A percentile compares a stretch with the other conserved stretches of the same genome.
phyloP scores from a whole-genome alignment of 2,888 invertebrate genomes.

The Hymenopus coronatus region DNA sequence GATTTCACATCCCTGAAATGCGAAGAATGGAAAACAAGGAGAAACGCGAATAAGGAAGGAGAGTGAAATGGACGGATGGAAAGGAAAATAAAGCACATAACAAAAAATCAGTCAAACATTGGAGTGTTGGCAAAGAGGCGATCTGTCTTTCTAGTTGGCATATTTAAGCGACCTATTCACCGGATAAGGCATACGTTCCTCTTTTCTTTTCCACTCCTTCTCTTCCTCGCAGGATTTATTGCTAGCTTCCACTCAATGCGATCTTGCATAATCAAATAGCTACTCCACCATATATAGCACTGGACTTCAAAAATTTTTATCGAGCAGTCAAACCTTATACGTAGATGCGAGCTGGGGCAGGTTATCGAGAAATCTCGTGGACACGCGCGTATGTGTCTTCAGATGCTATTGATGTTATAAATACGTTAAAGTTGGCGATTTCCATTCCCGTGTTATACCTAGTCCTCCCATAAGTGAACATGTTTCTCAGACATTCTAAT shows the following conservation, averaged over 20 bases:
- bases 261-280: slow-evolving; percentile 32
- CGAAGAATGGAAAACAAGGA: not conserved
- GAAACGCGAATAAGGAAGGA: not conserved
- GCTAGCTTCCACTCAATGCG: slow-evolving; percentile 26
- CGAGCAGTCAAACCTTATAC: slow-evolving; percentile 45
- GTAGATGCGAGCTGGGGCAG: slow-evolving; percentile 8
- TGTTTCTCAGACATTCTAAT: slow-evolving; percentile 2
- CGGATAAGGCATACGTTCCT: slow-evolving; percentile 22
- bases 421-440: slow-evolving; percentile 9
- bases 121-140: slow-evolving; percentile 26
- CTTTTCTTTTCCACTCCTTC: not conserved
- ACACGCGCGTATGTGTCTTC: slow-evolving; percentile 4
- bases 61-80: not conserved
- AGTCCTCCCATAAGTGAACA: not conserved
- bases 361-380: not conserved
- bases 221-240: slow-evolving; percentile 25
- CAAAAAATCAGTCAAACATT: slow-evolving; percentile 7
- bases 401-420: slow-evolving; percentile 10
- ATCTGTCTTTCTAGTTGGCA: slow-evolving; percentile 27
- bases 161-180: slow-evolving; percentile 18
- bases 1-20: not conserved
- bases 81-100: slow-evolving; percentile 6
- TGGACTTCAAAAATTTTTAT: slow-evolving; percentile 50
- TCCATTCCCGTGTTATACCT: not conserved
- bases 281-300: slow-evolving; percentile 46